These are phyloP conservation scores for Brachyhypopomus gauderio DNA, from an alignment of 2,113 vertebrate species.

Conservation along the genomic window DNA sequence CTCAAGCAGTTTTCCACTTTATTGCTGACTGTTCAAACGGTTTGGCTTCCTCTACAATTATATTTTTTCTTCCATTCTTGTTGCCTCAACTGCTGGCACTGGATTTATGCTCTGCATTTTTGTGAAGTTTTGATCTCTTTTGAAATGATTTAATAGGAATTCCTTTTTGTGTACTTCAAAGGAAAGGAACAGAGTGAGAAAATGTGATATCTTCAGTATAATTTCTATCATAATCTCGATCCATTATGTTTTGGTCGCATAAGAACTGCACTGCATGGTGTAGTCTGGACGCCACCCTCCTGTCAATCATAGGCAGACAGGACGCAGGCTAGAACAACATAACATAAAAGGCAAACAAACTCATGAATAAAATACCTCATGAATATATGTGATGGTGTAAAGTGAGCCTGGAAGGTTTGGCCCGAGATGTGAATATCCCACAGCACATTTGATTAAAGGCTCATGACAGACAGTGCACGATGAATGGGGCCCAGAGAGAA, in stretches of 20 bases:
- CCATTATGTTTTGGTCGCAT: slow-evolving; percentile 7
- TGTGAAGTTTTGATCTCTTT: slow-evolving; percentile 15
- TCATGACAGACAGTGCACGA: slow-evolving; percentile 53
- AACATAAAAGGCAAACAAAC: slow-evolving; percentile 57
- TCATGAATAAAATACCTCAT: slow-evolving; percentile 51
- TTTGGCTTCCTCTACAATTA: neutral
- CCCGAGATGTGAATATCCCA: slow-evolving; percentile 48
- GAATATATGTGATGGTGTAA: slow-evolving; percentile 48
- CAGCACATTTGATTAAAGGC: slow-evolving; percentile 57
- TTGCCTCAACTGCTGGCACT: neutral
- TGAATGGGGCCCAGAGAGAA: slow-evolving; percentile 58
- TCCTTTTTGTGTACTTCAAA: neutral
- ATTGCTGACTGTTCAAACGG: neutral
- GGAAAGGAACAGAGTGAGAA: neutral
- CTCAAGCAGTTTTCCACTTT: neutral
- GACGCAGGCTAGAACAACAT: slow-evolving; percentile 33
- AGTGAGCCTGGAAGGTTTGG: slow-evolving; percentile 46
- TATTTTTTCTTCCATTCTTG: neutral
- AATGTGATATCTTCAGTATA: neutral
- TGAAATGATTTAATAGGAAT: neutral
- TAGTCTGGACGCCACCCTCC: slow-evolving; percentile 38
- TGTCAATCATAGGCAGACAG: slow-evolving; percentile 42
- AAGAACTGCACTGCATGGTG: slow-evolving; percentile 19
- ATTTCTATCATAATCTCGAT: slow-evolving; percentile 39
- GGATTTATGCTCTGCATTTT: too few species aligned